phyloP scores from a whole-genome alignment of 2,888 invertebrate genomes.

The Callyntrura sp. region DNA sequence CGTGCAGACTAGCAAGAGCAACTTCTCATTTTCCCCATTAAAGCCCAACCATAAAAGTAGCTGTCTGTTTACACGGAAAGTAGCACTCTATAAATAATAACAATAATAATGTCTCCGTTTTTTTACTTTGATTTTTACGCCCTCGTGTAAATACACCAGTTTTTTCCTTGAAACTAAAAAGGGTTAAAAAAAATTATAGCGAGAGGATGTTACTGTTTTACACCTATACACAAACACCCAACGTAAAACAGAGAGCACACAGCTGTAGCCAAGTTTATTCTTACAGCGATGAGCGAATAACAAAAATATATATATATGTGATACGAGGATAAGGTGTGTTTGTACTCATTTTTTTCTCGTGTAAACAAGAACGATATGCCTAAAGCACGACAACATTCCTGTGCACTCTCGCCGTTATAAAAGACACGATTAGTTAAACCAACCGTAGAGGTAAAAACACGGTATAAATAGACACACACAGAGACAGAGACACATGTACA shows the following conservation, averaged over 20 bases:
- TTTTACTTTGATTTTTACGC: too few species aligned
- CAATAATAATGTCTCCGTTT: too few species aligned
- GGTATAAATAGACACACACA: not conserved
- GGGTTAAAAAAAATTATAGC: not conserved
- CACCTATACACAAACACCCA: not conserved
- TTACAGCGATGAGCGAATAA: too few species aligned
- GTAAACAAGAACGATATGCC: conserved; percentile 30
- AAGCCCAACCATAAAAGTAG: too few species aligned
- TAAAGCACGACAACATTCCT: conserved; percentile 13
- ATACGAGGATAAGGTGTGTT: not conserved
- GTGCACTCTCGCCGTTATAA: not conserved
- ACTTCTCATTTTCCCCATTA: too few species aligned
- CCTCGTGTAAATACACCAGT: not conserved
- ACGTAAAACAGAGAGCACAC: too few species aligned
- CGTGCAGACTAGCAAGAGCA: too few species aligned
- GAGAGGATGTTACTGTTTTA: conserved; percentile 1
- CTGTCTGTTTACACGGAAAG: conserved; percentile 1
- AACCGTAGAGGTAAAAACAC: not conserved
- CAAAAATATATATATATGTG: not conserved
- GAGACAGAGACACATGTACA: too few species aligned
- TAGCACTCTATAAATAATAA: not conserved
- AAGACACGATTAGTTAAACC: not conserved
- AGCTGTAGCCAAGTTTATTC: too few species aligned
- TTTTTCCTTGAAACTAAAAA: conserved; percentile 1
- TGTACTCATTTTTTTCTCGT: conserved; percentile 33